A percentile compares a stretch with the other conserved stretches of the same genome.
phyloP scores from a whole-genome alignment of 1,140 invertebrate genomes.

The Probaryconus sp. region DNA sequence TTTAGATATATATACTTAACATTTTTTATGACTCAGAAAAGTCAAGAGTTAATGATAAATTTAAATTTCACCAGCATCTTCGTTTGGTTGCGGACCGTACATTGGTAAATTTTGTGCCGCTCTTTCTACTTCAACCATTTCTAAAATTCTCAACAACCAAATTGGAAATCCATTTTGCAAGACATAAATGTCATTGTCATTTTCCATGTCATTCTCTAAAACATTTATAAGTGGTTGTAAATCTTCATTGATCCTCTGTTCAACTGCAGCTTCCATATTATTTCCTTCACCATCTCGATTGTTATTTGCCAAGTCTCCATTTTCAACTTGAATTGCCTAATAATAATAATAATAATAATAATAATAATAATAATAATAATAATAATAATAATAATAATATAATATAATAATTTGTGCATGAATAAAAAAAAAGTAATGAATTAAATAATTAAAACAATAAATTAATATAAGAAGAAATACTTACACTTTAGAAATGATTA shows the following conservation, averaged over 20 bases:
- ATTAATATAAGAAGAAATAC: no score
- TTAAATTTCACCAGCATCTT: constrained; percentile 67
- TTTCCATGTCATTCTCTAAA: constrained; percentile 68
- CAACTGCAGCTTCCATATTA: constrained; percentile 70
- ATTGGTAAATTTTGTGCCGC: constrained; percentile 45
- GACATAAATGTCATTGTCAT: constrained; percentile 73
- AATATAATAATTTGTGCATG: no score
- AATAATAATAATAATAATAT: no score
- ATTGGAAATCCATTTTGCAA: constrained; percentile 68
- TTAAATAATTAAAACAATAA: no score
- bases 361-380: no score
- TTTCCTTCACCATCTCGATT: constrained; percentile 80
- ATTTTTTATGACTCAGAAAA: no score
- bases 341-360: no score
- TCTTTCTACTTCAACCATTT: constrained; percentile 50
- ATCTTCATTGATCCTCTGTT: constrained; percentile 58
- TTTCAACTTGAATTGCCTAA: constrained; percentile 74
- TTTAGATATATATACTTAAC: no score
- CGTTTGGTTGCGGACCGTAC: constrained; percentile 60
- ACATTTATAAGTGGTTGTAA: constrained; percentile 65
- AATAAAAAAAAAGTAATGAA: no score
- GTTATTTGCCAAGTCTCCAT: constrained; percentile 80
- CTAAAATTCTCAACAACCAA: constrained; percentile 68
- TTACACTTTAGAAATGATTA: no score
- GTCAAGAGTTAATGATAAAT: no score